These are phyloP conservation scores for Dasysyrphus tricinctus DNA, from an alignment of 2,888 invertebrate genomes.

Conservation along the genomic window DNA sequence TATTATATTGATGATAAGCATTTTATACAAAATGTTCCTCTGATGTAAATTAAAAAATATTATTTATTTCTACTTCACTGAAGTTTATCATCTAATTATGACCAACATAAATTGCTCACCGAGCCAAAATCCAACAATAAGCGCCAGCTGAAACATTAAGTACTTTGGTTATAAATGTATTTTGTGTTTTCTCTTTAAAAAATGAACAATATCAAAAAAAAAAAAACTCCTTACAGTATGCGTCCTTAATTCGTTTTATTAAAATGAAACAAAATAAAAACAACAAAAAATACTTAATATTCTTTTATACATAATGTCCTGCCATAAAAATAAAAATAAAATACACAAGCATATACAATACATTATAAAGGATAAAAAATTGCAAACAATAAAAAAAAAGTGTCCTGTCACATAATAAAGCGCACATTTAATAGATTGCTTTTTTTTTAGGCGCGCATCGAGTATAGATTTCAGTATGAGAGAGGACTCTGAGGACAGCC, in stretches of 20 bases:
- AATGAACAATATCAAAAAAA: slow-evolving; percentile 1
- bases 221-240: slow-evolving; percentile 13
- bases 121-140: not conserved
- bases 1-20: not conserved
- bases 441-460: slow-evolving; percentile 46
- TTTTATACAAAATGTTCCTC: not conserved
- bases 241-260: slow-evolving; percentile 41
- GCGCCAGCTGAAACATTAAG: slow-evolving; percentile 5
- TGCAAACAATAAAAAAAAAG: slow-evolving; percentile 41
- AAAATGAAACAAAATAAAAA: slow-evolving; percentile 13
- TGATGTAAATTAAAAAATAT: not conserved
- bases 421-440: slow-evolving; percentile 67
- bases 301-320: slow-evolving; percentile 50
- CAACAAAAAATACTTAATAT: slow-evolving; percentile 3
- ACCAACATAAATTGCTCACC: slow-evolving; percentile 46
- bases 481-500: slow-evolving; percentile 17
- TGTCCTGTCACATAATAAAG: slow-evolving; percentile 68
- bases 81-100: slow-evolving; percentile 52
- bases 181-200: not conserved
- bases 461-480: slow-evolving; percentile 25
- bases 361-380: slow-evolving; percentile 48
- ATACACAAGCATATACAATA: slow-evolving; percentile 2
- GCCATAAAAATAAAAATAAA: slow-evolving; percentile 55
- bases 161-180: not conserved
- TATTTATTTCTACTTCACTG: not conserved